phyloP scores from a whole-genome alignment of 1,140 invertebrate species.

The Drosophila arizonae region DNA sequence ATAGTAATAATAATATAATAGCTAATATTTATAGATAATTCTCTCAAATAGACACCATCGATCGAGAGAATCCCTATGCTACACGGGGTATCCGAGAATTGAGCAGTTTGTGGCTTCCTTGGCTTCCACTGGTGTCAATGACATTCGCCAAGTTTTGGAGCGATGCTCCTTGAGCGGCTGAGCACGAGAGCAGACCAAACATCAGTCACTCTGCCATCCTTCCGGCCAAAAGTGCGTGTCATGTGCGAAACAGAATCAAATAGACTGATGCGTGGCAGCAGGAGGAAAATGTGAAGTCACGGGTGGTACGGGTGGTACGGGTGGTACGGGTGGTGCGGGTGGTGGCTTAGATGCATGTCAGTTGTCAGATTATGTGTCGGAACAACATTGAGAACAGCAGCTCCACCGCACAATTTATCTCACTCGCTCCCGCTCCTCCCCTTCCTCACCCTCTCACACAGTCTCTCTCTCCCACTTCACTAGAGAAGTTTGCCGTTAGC shows the following conservation, averaged over 20 bases:
- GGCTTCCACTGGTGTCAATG: constrained; percentile 28
- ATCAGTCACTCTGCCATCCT: constrained; percentile 45
- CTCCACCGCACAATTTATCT: constrained; percentile 65
- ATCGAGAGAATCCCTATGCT: too few relatives aligned
- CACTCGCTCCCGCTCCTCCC: background rate
- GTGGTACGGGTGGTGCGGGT: background rate
- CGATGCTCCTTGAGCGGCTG: background rate
- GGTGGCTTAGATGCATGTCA: constrained; percentile 62
- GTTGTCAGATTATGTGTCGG: constrained; percentile 75
- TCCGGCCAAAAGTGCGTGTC: constrained; percentile 58
- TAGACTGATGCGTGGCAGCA: background rate
- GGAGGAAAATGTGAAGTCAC: background rate
- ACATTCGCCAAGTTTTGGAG: constrained; percentile 28
- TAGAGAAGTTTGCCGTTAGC: constrained; percentile 21
- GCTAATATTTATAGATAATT: too few relatives aligned
- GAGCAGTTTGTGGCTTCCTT: background rate
- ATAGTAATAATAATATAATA: too few relatives aligned
- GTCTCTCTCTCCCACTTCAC: constrained; percentile 32
- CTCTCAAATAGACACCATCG: too few relatives aligned
- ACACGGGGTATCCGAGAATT: background rate
- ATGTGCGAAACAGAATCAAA: constrained; percentile 42
- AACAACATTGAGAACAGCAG: constrained; percentile 42
- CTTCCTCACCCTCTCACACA: constrained; percentile 28
- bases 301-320: background rate
- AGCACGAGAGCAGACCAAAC: constrained; percentile 18